Evolutionary conservation across 2,888 invertebrate genomes (phyloP).

Genomic region (Calameuta pallipes): DNA sequence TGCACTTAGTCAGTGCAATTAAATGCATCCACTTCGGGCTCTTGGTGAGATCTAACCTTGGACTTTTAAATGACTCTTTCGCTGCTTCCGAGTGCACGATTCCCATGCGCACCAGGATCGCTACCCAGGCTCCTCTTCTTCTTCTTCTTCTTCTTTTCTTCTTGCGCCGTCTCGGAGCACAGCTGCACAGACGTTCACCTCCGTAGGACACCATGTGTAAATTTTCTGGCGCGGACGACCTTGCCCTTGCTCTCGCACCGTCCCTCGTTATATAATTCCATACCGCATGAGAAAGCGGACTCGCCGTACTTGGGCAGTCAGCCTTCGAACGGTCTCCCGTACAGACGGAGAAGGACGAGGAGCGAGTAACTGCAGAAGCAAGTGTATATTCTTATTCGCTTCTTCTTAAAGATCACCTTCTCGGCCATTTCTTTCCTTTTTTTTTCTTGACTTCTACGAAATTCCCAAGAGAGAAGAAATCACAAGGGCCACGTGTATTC

Average conservation of each 20-base stretch:
- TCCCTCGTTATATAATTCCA: conserved; percentile 4
- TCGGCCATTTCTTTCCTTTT: background rate
- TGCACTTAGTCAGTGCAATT: background rate
- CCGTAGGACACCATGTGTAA: conserved; percentile 11
- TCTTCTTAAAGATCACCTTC: background rate
- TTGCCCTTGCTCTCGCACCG: conserved; percentile 21
- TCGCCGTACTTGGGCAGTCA: background rate
- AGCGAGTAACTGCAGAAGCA: background rate
- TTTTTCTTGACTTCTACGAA: background rate
- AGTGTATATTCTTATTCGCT: background rate
- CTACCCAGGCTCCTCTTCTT: background rate
- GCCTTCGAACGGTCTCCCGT: background rate
- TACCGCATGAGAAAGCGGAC: background rate
- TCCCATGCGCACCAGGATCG: background rate
- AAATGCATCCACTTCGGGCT: background rate
- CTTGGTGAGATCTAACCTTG: conserved; percentile 24
- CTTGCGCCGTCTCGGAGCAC: background rate
- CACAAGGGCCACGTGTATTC: background rate
- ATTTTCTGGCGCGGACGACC: conserved; percentile 23
- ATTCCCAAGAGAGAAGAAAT: background rate
- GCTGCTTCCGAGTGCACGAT: conserved; percentile 11
- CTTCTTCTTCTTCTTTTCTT: background rate
- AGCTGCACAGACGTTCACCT: conserved; percentile 10
- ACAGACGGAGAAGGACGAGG: background rate
- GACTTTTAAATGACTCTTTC: conserved; percentile 28